Evolutionary conservation across 2,888 invertebrate species (phyloP).

Genomic region (Scaptomyza parva): DNA sequence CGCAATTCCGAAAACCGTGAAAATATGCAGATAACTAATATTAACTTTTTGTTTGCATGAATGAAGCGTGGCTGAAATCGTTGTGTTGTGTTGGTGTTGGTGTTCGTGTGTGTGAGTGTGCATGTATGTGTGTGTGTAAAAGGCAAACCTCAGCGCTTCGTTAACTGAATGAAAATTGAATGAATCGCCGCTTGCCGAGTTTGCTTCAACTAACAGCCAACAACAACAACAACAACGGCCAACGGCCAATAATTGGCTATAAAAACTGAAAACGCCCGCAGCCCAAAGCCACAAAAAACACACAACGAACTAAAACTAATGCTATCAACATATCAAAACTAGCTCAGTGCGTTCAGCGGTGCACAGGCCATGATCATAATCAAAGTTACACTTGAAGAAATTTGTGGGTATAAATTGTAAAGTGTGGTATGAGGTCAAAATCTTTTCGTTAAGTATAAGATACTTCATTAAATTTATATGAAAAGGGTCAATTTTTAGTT

Average conservation of each 20-base stretch:
- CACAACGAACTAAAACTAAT: constrained; percentile 14
- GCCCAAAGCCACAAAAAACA: constrained; percentile 24
- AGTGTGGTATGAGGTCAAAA: background rate
- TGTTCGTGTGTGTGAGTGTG: constrained; percentile 2
- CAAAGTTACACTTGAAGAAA: background rate
- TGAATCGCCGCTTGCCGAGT: constrained; percentile 8
- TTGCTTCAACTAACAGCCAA: constrained; percentile 7
- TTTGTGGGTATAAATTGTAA: too few relatives aligned
- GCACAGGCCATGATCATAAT: constrained; percentile 35
- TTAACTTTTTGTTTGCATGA: constrained; percentile 74
- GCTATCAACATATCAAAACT: constrained; percentile 29
- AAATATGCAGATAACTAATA: constrained; percentile 78
- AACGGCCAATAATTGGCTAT: constrained; percentile 40
- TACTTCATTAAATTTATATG: too few relatives aligned
- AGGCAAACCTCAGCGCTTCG: constrained; percentile 24
- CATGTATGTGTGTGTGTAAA: constrained; percentile 13
- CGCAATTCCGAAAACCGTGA: constrained; percentile 70
- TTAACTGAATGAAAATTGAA: constrained; percentile 52
- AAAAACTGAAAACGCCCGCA: constrained; percentile 33
- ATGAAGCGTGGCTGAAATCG: constrained; percentile 61
- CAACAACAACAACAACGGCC: constrained; percentile 13
- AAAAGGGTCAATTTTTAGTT: too few relatives aligned
- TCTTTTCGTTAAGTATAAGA: too few relatives aligned
- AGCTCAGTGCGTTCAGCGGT: constrained; percentile 50
- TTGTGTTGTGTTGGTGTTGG: constrained; percentile 6